phyloP scores from a whole-genome alignment of 2,113 vertebrate species.

The Neogale vison region DNA sequence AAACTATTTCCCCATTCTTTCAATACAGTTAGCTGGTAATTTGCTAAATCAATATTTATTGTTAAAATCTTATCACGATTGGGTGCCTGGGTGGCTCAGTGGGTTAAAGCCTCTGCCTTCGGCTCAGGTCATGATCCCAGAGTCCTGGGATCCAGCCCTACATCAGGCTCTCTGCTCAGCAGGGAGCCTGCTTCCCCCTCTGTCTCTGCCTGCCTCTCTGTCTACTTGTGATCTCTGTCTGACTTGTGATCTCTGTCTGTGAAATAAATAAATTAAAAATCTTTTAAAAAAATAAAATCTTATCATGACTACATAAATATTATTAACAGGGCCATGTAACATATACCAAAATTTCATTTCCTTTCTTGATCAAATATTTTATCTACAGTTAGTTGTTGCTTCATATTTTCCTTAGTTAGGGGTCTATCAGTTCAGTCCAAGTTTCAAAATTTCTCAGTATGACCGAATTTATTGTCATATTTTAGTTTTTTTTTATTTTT shows the following conservation, averaged over 20 bases:
- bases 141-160: too few relatives aligned
- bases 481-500: not conserved
- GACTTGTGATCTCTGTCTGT: too few relatives aligned
- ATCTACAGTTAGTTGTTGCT: not conserved
- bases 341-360: not conserved
- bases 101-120: too few relatives aligned
- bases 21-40: not conserved
- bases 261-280: too few relatives aligned
- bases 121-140: too few relatives aligned
- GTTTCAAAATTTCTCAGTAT: not conserved
- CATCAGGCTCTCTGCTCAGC: fast-evolving
- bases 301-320: not conserved
- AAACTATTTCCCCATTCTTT: not conserved
- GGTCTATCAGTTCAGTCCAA: not conserved
- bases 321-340: not conserved
- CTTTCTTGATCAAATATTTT: not conserved
- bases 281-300: not conserved
- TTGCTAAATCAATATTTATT: not conserved
- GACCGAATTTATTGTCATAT: not conserved
- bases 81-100: too few relatives aligned
- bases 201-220: too few relatives aligned
- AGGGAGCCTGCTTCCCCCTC: too few relatives aligned
- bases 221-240: too few relatives aligned
- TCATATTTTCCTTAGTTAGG: not conserved
- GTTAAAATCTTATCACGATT: not conserved